Evolutionary conservation across 2,113 vertebrate genomes (phyloP).

Genomic region (Tachysurus vachellii): DNA sequence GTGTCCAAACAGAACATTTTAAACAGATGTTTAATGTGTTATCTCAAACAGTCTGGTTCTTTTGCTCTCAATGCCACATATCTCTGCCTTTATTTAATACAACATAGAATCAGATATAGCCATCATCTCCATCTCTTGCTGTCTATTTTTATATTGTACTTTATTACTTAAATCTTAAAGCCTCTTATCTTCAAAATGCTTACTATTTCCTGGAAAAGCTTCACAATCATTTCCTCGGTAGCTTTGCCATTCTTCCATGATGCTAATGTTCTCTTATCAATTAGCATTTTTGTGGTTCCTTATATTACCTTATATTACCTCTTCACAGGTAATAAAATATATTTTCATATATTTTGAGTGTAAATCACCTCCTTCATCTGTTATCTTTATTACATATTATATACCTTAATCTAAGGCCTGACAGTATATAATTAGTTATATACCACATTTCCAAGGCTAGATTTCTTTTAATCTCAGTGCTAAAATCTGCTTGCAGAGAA

Average conservation of each 20-base stretch:
- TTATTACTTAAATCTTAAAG: constrained; percentile 28
- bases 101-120: background rate
- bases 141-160: background rate
- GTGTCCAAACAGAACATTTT: background rate
- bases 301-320: constrained; percentile 6
- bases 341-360: background rate
- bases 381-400: constrained; percentile 5
- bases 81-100: constrained; percentile 14
- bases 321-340: background rate
- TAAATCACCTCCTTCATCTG: background rate
- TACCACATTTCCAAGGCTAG: background rate
- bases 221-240: constrained; percentile 17
- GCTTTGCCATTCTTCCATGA: background rate
- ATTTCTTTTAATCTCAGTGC: background rate
- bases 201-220: background rate
- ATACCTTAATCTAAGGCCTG: background rate
- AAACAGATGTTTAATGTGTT: background rate
- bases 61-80: too few species aligned
- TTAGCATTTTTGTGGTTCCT: background rate
- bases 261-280: constrained; percentile 7
- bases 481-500: constrained; percentile 10
- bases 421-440: constrained; percentile 4
- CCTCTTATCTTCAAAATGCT: constrained; percentile 4
- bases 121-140: background rate
- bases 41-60: background rate